A percentile compares a stretch with the other conserved stretches of the same genome.
phyloP scores from a whole-genome alignment of 2,797 vertebrate genomes.

The Acropternis orthonyx region DNA sequence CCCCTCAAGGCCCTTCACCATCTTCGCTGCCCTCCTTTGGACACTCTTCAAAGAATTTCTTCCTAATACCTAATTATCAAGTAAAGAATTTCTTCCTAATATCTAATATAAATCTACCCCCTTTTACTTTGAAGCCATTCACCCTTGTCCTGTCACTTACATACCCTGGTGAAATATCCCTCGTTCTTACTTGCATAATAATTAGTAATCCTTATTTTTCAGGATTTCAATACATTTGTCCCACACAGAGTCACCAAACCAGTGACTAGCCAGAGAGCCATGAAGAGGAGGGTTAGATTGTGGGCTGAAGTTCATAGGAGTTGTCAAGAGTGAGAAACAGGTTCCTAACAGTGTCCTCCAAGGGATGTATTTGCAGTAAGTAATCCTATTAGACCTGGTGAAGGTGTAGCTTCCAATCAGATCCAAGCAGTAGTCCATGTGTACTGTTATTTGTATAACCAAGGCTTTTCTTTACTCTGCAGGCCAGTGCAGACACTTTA shows the following conservation, averaged over 20 bases:
- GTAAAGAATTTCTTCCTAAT: background rate
- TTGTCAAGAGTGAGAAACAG: background rate
- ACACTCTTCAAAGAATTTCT: background rate
- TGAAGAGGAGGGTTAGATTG: background rate
- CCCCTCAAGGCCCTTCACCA: background rate
- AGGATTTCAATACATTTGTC: fast-evolving
- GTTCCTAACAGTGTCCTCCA: fast-evolving
- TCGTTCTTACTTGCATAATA: background rate
- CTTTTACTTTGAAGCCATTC: fast-evolving
- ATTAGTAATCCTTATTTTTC: background rate
- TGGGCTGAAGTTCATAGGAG: background rate
- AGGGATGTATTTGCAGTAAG: background rate
- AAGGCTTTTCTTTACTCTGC: background rate
- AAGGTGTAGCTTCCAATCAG: background rate
- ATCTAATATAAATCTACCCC: background rate
- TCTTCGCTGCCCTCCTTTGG: background rate
- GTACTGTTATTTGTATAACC: fast-evolving
- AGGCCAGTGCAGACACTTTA: fast-evolving
- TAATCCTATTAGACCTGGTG: fast-evolving
- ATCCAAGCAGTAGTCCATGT: fast-evolving
- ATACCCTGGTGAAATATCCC: background rate
- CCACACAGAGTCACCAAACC: fast-evolving
- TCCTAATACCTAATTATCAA: background rate
- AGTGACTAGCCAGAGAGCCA: no score
- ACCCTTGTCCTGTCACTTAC: background rate